Evolutionary conservation across 2,113 vertebrate species (phyloP).

Genomic region (Prochilodus magdalenae): DNA sequence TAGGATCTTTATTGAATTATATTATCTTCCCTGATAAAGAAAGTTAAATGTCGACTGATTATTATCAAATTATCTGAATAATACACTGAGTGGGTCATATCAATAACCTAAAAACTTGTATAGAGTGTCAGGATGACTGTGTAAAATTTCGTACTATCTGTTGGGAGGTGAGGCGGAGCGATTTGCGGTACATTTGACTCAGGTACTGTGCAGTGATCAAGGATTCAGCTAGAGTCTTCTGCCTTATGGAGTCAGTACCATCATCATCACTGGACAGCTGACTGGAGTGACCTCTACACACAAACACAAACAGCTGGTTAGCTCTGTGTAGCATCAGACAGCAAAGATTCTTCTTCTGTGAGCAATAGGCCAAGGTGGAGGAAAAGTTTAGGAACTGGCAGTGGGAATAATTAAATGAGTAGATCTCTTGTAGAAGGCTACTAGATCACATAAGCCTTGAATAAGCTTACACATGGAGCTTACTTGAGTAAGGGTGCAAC

Average conservation of each 20-base stretch:
- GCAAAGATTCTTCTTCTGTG: not conserved
- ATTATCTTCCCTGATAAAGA: too few species aligned
- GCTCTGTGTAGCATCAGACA: too few species aligned
- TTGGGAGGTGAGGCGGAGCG: conserved; percentile 87
- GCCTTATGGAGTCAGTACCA: conserved; percentile 41
- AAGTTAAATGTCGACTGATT: too few species aligned
- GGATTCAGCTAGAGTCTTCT: conserved; percentile 58
- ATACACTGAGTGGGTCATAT: not conserved
- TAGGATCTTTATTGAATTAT: too few species aligned
- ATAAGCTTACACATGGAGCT: conserved; percentile 50
- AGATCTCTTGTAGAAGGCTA: not conserved
- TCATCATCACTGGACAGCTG: conserved; percentile 75
- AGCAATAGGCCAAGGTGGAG: not conserved
- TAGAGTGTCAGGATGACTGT: not conserved
- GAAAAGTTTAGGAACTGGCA: too few species aligned
- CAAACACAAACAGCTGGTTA: not conserved
- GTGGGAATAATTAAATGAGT: not conserved
- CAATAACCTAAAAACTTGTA: not conserved
- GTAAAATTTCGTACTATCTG: conserved; percentile 83
- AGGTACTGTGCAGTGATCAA: conserved; percentile 66
- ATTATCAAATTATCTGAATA: too few species aligned
- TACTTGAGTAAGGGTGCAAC: conserved; percentile 69
- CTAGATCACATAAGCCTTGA: not conserved
- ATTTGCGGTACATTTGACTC: conserved; percentile 85
- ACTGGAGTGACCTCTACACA: conserved; percentile 68